These are phyloP conservation scores for Periphyllus acericola DNA, from an alignment of 2,888 invertebrate species.

Conservation along the genomic window DNA sequence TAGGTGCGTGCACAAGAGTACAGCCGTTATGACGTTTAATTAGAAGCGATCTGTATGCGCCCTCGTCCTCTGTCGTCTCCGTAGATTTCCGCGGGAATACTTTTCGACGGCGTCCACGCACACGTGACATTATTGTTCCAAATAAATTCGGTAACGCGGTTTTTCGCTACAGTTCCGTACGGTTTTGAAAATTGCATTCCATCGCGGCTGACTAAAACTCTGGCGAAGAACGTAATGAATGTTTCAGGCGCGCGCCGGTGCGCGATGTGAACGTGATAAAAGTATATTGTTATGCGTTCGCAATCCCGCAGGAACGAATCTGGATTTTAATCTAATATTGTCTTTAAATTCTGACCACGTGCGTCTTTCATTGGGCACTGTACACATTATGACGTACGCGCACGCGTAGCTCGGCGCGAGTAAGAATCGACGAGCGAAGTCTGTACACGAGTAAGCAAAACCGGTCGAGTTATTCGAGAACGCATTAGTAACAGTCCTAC, in stretches of 20 bases:
- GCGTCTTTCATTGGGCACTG: background rate
- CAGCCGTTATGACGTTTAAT: background rate
- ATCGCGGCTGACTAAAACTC: background rate
- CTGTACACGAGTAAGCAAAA: background rate
- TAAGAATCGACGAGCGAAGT: background rate
- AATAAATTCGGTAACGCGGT: background rate
- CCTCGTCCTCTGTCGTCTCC: no score
- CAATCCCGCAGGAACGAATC: conserved; percentile 28
- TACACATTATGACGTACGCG: background rate
- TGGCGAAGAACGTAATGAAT: conserved; percentile 33
- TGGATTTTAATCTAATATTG: conserved; percentile 41
- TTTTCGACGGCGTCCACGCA: no score
- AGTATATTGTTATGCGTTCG: background rate
- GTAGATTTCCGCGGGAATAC: no score
- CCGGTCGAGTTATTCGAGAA: conserved; percentile 1
- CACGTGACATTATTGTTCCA: background rate
- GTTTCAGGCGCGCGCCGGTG: conserved; percentile 3
- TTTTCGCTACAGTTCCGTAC: background rate
- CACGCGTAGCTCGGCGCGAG: background rate
- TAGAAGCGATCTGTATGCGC: background rate
- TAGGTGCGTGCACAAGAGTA: background rate
- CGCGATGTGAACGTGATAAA: conserved; percentile 2
- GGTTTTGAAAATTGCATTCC: conserved; percentile 42
- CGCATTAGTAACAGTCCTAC: background rate
- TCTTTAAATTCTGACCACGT: conserved; percentile 36